Base-by-base conservation (phyloP, 2,888 invertebrate species). In the Mesorhabditis belari region DNA sequence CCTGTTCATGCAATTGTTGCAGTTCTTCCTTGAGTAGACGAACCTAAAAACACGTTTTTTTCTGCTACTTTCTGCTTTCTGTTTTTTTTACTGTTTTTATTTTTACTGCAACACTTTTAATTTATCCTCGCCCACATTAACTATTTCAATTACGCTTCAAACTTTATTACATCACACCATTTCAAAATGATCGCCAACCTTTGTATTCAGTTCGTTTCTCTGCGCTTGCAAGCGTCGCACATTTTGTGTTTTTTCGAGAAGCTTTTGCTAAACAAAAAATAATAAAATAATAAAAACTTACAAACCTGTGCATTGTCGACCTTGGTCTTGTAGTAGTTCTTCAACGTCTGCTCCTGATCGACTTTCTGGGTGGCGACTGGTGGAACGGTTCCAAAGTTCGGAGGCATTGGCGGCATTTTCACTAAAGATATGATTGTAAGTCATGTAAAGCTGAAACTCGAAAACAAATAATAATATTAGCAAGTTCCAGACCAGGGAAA, bases 201-300 rank as follows among this genome's bases (percentile, higher is more conserved):
- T 98, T 6, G 94, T 93, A 84, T 98, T 98, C 1, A 98, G 87
- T 83, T 98, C 96, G 86, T 98, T 98, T 71, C 96, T 87, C 82
- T 98, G 96, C 19, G 98, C 98, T 85, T 96, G 95, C 65, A 98
- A 85, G 82, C 98, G 89, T 60, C 96, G 87, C 57, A 98, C 86
- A 84, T 98, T 96, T 83, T 95, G 95, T 74, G 91, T 90, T 81
- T 96, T 96, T 79, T 96, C 95, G n/a, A 92, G 91, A 4, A 96
- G 93, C 74, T 91, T 87, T 59, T 95, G 86, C 88, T 96, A n/a
- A n/a, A n/a, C n/a, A n/a, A n/a, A n/a, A n/a, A n/a, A n/a, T n/a
- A n/a, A n/a, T n/a, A n/a, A n/a, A n/a, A n/a, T n/a, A n/a, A n/a
- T n/a, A n/a, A n/a, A n/a, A n/a, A n/a, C n/a, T n/a, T n/a, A n/a